A percentile compares a stretch with the other conserved stretches of the same genome.
These are phyloP conservation scores for Horisme vitalbata DNA, from an alignment of 2,888 invertebrate species.

Conservation along the genomic window DNA sequence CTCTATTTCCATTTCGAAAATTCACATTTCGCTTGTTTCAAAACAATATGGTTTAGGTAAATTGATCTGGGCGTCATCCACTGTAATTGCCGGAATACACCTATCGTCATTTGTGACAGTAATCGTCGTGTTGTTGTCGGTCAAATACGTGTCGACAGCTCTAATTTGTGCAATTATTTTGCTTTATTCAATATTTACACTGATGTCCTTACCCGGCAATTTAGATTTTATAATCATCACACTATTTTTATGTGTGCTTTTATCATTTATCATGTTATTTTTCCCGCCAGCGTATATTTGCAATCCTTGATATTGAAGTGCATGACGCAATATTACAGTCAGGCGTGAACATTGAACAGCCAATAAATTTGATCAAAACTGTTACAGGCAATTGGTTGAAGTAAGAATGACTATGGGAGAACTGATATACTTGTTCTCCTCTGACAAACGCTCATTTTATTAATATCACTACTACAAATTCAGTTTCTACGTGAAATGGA, in stretches of 20 bases:
- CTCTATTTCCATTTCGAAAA: not conserved
- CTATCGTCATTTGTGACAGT: slow-evolving; percentile 25
- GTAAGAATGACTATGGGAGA: slow-evolving; percentile 36
- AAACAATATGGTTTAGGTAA: slow-evolving; percentile 1
- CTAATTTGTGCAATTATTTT: slow-evolving; percentile 37
- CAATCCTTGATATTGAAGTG: too few species aligned
- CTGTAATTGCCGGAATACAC: slow-evolving; percentile 36
- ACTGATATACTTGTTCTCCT: slow-evolving; percentile 30
- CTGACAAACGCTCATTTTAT: slow-evolving; percentile 32
- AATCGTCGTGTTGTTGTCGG: slow-evolving; percentile 33
- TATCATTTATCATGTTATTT: too few species aligned
- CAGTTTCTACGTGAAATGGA: too few species aligned
- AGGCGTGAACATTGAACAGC: slow-evolving; percentile 28
- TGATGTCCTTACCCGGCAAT: slow-evolving; percentile 27
- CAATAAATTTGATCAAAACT: slow-evolving; percentile 65
- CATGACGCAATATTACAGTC: too few species aligned
- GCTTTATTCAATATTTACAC: slow-evolving; percentile 40
- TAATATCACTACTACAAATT: slow-evolving; percentile 40
- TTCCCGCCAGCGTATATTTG: too few species aligned
- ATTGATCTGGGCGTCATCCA: slow-evolving; percentile 8
- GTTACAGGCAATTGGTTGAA: slow-evolving; percentile 31
- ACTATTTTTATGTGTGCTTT: not conserved
- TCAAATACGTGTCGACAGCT: slow-evolving; percentile 33
- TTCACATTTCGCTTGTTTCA: not conserved
- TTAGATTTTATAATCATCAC: slow-evolving; percentile 10